These are phyloP conservation scores for Procavia capensis DNA, from an alignment of 2,113 vertebrate genomes.

Conservation along the genomic window DNA sequence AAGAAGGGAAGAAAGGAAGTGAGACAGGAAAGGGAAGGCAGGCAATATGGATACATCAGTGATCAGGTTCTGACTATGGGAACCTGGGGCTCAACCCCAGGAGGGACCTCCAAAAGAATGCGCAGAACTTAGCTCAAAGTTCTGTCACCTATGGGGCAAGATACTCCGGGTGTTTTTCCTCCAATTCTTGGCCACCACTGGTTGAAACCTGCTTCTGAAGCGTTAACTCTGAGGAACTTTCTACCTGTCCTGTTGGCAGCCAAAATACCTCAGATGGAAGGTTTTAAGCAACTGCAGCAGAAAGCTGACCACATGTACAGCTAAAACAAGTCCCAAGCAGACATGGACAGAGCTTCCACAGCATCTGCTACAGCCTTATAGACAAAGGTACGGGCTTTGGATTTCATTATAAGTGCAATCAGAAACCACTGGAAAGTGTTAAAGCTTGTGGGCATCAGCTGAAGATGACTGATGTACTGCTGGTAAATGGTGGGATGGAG, in stretches of 20 bases:
- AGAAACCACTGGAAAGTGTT: background rate
- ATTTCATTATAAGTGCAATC: background rate
- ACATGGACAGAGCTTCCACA: accelerated
- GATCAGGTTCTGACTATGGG: background rate
- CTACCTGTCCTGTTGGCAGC: background rate
- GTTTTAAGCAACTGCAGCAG: background rate
- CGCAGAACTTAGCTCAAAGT: background rate
- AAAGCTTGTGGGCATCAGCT: background rate
- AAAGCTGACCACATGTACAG: background rate
- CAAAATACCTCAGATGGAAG: background rate
- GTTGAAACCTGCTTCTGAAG: background rate
- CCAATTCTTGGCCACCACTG: background rate
- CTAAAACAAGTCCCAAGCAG: background rate
- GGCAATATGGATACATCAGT: accelerated
- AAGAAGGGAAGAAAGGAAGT: background rate
- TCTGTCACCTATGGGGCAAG: background rate
- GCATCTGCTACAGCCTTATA: background rate
- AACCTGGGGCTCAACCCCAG: background rate
- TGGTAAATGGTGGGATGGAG: background rate
- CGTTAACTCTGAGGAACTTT: background rate
- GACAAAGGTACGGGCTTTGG: background rate
- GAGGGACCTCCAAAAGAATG: too few species aligned
- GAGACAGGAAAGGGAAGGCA: background rate
- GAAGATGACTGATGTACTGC: background rate
- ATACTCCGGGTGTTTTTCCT: background rate